Percentiles rank a stretch among this genome's conserved stretches.
phyloP scores from a whole-genome alignment of 1,140 invertebrate species.

The Dreissena polymorpha region DNA sequence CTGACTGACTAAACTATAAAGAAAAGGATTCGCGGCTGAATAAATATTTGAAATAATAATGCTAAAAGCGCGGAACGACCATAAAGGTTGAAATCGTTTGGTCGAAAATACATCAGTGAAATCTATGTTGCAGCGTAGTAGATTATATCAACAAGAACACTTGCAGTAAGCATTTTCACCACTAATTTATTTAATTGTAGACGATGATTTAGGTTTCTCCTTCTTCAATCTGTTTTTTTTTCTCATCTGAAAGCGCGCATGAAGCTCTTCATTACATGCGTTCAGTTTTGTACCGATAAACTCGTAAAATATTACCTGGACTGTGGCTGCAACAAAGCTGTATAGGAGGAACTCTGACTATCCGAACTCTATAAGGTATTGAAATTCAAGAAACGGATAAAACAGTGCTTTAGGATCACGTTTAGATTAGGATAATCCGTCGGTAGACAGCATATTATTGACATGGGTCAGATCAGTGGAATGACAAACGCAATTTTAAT shows the following conservation, averaged over 20 bases:
- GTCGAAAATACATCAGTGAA: slow-evolving; percentile 74
- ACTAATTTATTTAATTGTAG: slow-evolving; percentile 71
- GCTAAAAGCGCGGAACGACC: slow-evolving; percentile 74
- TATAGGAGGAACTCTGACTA: too few species aligned
- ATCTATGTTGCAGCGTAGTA: slow-evolving; percentile 78
- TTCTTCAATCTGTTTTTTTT: slow-evolving; percentile 59
- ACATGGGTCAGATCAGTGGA: too few species aligned
- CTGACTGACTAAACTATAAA: slow-evolving; percentile 59
- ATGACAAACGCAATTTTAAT: too few species aligned
- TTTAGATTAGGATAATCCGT: too few species aligned
- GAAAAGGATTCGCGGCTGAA: slow-evolving; percentile 79
- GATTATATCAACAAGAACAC: slow-evolving; percentile 77
- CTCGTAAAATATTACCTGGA: slow-evolving; percentile 76
- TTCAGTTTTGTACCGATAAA: slow-evolving; percentile 75
- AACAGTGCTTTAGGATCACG: too few species aligned
- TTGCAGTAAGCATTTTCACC: slow-evolving; percentile 78
- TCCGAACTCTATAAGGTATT: too few species aligned
- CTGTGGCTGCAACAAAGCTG: too few species aligned
- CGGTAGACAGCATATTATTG: too few species aligned
- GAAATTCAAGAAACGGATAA: too few species aligned
- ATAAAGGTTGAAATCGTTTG: slow-evolving; percentile 71
- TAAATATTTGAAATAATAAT: slow-evolving; percentile 76
- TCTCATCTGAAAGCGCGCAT: slow-evolving; percentile 69
- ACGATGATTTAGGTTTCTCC: slow-evolving; percentile 52
- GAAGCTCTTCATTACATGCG: slow-evolving; percentile 69